phyloP scores from a whole-genome alignment of 2,888 invertebrate species.

The Portevinia maculata region DNA sequence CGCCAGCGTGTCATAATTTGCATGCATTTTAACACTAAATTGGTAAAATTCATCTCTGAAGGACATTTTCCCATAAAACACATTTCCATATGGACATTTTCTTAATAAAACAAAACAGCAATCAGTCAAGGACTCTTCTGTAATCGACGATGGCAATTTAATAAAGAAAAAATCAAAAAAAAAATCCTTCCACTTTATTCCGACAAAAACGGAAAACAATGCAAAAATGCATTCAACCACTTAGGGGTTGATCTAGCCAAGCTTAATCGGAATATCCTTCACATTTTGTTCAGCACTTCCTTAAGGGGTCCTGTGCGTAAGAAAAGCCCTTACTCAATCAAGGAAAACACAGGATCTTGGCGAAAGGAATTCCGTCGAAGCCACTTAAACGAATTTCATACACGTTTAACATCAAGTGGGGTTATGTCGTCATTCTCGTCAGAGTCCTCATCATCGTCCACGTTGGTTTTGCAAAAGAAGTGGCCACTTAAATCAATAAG shows the following conservation, averaged over 20 bases:
- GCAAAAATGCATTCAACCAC: slow-evolving; percentile 66
- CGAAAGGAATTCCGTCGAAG: slow-evolving; percentile 7
- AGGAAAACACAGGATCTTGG: slow-evolving; percentile 53
- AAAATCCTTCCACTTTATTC: slow-evolving; percentile 16
- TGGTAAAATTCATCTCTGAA: slow-evolving; percentile 12
- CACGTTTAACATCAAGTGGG: slow-evolving; percentile 62
- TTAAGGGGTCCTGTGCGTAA: slow-evolving; percentile 31
- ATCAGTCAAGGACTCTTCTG: slow-evolving; percentile 69
- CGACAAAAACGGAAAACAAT: slow-evolving; percentile 51
- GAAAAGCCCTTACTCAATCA: slow-evolving; percentile 32
- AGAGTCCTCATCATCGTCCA: slow-evolving; percentile 5
- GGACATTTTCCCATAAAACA: slow-evolving; percentile 64
- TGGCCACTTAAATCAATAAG: slow-evolving; percentile 71
- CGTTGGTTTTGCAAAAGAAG: slow-evolving; percentile 33
- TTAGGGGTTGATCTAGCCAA: slow-evolving; percentile 58
- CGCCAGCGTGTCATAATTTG: slow-evolving; percentile 69
- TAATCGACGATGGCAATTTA: slow-evolving; percentile 73
- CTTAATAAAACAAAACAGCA: slow-evolving; percentile 67
- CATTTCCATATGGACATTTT: slow-evolving; percentile 9
- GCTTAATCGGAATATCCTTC: slow-evolving; percentile 42
- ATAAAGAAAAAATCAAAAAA: slow-evolving; percentile 34
- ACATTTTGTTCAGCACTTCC: slow-evolving; percentile 54
- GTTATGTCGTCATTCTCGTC: slow-evolving; percentile 14
- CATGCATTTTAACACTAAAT: slow-evolving; percentile 61
- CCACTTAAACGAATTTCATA: slow-evolving; percentile 55